Evolutionary conservation across 2,797 vertebrate species (phyloP), one percentile per base, ranked within the genome.

Genomic region (Pitangus sulphuratus): DNA sequence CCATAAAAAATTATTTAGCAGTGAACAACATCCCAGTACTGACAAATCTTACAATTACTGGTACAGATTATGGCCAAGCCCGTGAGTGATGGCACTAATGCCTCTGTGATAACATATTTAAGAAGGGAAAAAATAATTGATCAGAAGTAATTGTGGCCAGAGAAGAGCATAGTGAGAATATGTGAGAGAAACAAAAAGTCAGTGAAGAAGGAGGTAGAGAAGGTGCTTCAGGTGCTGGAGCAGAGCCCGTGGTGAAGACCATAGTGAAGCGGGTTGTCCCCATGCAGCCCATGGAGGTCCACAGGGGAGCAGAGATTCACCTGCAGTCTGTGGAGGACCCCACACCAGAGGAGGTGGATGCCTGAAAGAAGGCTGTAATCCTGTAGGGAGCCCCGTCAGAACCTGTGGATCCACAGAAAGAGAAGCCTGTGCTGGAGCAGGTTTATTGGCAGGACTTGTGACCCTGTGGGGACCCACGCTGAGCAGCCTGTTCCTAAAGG

Each of bases 301-400:
- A 15, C 0, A 0, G 10, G 2, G 30, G 10, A 47, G 17, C 21
- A 78, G 39, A 65, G 8, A 53, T 15, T 3, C 17, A 33, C 13
- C 26, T 31, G 14, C 0, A 39, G n/a, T 6, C n/a, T 24, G 39
- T 6, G 25, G 16, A 45, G 20, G 6, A 12, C 5, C 17, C 17
- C 51, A 26, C 12, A 16, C 20, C 51, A 40, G 56, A 31, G 45
- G 20, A 35, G 28, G n/a, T 15, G 33, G 10, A 31, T 51, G 20
- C 8, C 30, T 8, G 11, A 30, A 57, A 71, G 39, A 45, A 65
- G 58, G 15, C 12, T 31, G 30, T 58, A 45, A 35, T 6, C 12
- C 33, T 30, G 14, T 21, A 28, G 57, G 28, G 50, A 57, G 20
- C n/a, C 28, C 24, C 51, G 33, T 11, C 20, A 71, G 25, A 25